Evolutionary conservation across 35 echinoderm and acorn worm species (phyloP).

Genomic region (Ophiothrix spiculata): DNA sequence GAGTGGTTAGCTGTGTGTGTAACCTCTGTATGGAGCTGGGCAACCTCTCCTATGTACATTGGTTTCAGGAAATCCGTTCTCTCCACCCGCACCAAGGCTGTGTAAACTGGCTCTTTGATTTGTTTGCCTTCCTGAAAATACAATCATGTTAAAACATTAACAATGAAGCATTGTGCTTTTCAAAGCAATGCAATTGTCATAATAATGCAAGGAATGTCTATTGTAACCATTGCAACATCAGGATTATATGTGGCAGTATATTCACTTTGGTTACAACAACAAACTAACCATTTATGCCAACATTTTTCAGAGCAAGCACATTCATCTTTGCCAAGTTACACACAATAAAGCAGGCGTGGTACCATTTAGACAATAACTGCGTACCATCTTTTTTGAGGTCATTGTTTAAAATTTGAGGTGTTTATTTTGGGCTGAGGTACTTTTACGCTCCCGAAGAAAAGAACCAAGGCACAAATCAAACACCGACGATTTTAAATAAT

Average conservation of each 20-base stretch:
- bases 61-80: slow-evolving; percentile 54
- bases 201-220: neutral
- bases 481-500: too few species aligned
- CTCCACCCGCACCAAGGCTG: slow-evolving; percentile 48
- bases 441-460: too few species aligned
- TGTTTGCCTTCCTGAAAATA: neutral
- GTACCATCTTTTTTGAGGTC: too few species aligned
- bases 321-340: too few species aligned
- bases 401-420: too few species aligned
- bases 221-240: neutral
- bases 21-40: slow-evolving; percentile 44
- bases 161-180: neutral
- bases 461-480: too few species aligned
- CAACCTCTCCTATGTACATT: slow-evolving; percentile 57
- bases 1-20: slow-evolving; percentile 52
- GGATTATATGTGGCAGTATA: neutral
- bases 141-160: neutral
- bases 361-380: too few species aligned
- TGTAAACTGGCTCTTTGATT: slow-evolving; percentile 2
- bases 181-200: neutral
- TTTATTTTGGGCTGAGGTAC: too few species aligned
- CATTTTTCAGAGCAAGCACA: too few species aligned
- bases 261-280: neutral
- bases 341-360: too few species aligned
- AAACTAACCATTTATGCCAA: too few species aligned